phyloP scores from a whole-genome alignment of 1,140 invertebrate genomes.

The Rhyacophila brunnea region DNA sequence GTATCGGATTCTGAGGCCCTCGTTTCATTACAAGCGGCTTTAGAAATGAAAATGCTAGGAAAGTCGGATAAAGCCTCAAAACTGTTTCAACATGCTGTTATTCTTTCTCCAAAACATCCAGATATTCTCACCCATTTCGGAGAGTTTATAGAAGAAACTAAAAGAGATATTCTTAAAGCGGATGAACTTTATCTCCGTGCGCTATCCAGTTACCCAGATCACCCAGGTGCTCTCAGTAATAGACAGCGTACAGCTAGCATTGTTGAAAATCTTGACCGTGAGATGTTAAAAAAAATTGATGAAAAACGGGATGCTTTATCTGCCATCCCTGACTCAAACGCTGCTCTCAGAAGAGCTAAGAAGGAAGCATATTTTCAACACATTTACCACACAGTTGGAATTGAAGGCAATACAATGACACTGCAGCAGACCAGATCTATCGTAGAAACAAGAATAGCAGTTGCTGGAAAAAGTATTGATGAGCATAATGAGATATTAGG shows the following conservation, averaged over 20 bases:
- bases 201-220: constrained; percentile 77
- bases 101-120: constrained; percentile 86
- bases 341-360: constrained; percentile 81
- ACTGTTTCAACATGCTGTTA: constrained; percentile 86
- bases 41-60: constrained; percentile 78
- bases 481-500: constrained; percentile 97
- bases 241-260: constrained; percentile 80
- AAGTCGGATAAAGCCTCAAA: constrained; percentile 86
- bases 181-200: constrained; percentile 86
- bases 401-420: constrained; percentile 97
- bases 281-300: constrained; percentile 78
- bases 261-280: constrained; percentile 87
- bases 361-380: constrained; percentile 94
- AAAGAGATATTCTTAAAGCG: constrained; percentile 84
- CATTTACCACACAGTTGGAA: constrained; percentile 96
- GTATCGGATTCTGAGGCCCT: constrained; percentile 66
- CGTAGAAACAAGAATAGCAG: constrained; percentile 88
- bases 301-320: constrained; percentile 80
- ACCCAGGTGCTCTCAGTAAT: constrained; percentile 78
- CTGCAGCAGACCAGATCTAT: constrained; percentile 90
- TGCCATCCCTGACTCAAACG: constrained; percentile 75
- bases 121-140: constrained; percentile 92
- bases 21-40: constrained; percentile 76
- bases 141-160: constrained; percentile 86
- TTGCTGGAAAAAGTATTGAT: constrained; percentile 90